Evolutionary conservation across 1,140 invertebrate genomes (phyloP), one percentile per base, ranked within the genome.

Genomic region (Lepidostoma basale): DNA sequence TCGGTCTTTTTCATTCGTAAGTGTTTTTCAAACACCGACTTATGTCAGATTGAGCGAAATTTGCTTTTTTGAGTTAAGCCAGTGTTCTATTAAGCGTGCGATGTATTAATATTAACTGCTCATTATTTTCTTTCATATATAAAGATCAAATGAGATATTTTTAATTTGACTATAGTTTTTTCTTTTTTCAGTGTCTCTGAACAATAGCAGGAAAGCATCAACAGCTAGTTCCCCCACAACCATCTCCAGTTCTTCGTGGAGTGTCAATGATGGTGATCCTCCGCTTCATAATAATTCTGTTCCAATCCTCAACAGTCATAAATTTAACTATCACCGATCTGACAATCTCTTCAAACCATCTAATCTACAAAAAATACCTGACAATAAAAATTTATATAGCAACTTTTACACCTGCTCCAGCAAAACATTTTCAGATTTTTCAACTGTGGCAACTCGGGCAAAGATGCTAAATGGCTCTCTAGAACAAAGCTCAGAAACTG

Each of bases 351-450:
- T 36, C 14, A 56, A 33, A 9, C 10, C 33, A 10, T 16, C 33
- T 10, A 40, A 42, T 39, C 23, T 42, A n/a, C 14, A 33, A 22
- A 6, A 42, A 14, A n/a, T 6, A 16, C 23, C 23, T 25, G 56
- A 59, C 28, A 39, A 16, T 22, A 59, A 40, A n/a, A 14, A 63
- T 18, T 8, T 49, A 6, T 36, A 36, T 12, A 22, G 25, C 22
- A 65, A 65, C 16, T 56, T 65, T 28, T 65, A 65, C 39, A 22
- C 45, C 22, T 72, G 69, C 33, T 45, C 60, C 12, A 72, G 69
- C 18, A 68, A 68, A 42, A 72, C 69, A 9, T 64, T 72, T 47
- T 63, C 65, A 12, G 60, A 72, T 22, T 72, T 72, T 60, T 65
- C 69, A 8, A 42, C 42, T n/a, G 26, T 66, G 18, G n/a, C 10